Conservation (phyloP, 2,113 vertebrate species). For the cat (Felis catus) region F.catus_Fca126_mat1.0 CM031423.1:30583501-30584000, state of each 20-base stretch:
- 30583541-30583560: neutral
- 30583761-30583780: too few species aligned
- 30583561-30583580: neutral
- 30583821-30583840: too few species aligned
- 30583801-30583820: too few species aligned
- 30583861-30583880: neutral
- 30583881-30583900: neutral
- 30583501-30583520: neutral
- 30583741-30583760: neutral
- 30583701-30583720: neutral
- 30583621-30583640: neutral
- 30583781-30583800: too few species aligned
- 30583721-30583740: neutral
- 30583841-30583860: too few species aligned
- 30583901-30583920: neutral
- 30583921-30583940: neutral
- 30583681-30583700: neutral
- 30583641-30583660: neutral
- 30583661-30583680: neutral
- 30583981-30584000: neutral
- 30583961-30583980: too few species aligned
- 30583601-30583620: neutral
- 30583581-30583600: neutral
- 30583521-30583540: neutral
- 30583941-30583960: neutral